Evolutionary conservation across 2,888 invertebrate species (phyloP).

Genomic region (Melinopterus prodromus): DNA sequence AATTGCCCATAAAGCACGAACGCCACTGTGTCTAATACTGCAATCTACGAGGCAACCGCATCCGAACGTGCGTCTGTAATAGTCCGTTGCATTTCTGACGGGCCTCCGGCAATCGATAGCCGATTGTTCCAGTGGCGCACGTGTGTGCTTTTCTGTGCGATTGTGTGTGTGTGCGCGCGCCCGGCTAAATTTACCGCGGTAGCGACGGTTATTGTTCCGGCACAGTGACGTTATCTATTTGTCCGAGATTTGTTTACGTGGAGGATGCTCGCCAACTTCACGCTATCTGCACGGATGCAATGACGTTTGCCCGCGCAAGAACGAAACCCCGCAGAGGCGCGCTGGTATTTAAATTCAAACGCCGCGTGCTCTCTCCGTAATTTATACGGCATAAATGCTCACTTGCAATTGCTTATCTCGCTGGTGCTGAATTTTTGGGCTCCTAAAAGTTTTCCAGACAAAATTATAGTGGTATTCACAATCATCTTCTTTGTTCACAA

Average conservation of each 20-base stretch:
- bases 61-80: not conserved
- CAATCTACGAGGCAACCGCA: not conserved
- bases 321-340: constrained; percentile 8
- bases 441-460: too few relatives aligned
- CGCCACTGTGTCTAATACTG: not conserved
- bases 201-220: constrained; percentile 18
- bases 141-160: not conserved
- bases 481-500: too few relatives aligned
- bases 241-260: constrained; percentile 21
- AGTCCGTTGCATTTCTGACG: constrained; percentile 15
- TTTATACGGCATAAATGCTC: not conserved
- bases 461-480: too few relatives aligned
- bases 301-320: constrained; percentile 8
- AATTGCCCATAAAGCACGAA: not conserved
- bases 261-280: constrained; percentile 4
- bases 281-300: constrained; percentile 9
- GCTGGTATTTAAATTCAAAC: not conserved
- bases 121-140: constrained; percentile 15
- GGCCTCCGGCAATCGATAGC: constrained; percentile 11
- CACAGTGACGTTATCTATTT: constrained; percentile 21
- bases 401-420: not conserved
- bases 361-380: not conserved
- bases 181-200: constrained; percentile 16
- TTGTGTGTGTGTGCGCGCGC: not conserved
- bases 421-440: too few relatives aligned